These are phyloP conservation scores for Girardinichthys multiradiatus DNA, from an alignment of 2,113 vertebrate genomes.

Conservation along the genomic window DNA sequence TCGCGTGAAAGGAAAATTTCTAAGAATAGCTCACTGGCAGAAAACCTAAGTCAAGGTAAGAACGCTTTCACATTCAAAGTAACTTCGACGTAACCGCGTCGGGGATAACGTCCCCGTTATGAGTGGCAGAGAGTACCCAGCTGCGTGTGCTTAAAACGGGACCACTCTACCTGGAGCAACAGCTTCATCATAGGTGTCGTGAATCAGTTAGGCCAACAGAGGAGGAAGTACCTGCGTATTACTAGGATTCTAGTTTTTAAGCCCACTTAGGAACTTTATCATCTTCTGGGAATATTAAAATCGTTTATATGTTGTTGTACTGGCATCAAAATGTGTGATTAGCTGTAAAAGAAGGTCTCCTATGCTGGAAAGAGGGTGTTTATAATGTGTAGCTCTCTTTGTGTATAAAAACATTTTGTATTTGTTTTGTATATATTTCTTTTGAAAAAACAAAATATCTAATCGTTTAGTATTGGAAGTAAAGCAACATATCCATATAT, in stretches of 20 bases:
- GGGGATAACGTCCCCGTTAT: not conserved
- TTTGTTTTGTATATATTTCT: not conserved
- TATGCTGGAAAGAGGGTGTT: not conserved
- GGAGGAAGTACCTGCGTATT: not conserved
- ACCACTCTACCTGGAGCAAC: not conserved
- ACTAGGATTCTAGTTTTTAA: not conserved
- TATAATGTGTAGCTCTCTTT: not conserved
- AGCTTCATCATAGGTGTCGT: not conserved
- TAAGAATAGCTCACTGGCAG: conserved; percentile 15
- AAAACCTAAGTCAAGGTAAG: conserved; percentile 50
- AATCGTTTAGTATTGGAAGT: not conserved
- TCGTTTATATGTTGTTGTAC: not conserved
- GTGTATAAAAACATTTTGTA: not conserved
- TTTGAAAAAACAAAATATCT: not conserved
- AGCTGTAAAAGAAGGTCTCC: too few relatives aligned
- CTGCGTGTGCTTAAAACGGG: not conserved
- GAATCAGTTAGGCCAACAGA: not conserved
- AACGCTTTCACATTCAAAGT: not conserved
- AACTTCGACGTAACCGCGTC: not conserved
- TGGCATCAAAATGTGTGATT: too few relatives aligned
- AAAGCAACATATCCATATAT: not conserved
- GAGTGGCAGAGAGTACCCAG: not conserved
- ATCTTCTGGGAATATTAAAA: not conserved
- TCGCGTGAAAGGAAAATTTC: conserved; percentile 10
- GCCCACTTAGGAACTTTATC: not conserved